Base-by-base conservation (phyloP, 2,797 vertebrate genomes). In the Epinephelus coioides region DNA sequence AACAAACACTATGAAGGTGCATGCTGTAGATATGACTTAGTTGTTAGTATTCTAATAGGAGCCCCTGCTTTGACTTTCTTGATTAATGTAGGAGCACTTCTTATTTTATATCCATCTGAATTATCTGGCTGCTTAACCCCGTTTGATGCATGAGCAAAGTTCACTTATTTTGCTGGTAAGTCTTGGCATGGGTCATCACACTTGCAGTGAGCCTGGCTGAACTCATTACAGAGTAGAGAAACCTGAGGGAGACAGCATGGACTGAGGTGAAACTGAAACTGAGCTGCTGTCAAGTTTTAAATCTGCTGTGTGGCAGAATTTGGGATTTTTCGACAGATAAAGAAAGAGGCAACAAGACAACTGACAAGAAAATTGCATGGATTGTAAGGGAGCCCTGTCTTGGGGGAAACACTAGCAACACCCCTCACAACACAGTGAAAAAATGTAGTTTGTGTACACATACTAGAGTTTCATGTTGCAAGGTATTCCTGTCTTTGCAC, bases 271-370 rank as follows among this genome's bases (percentile, higher is more conserved):
- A 85, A 86, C 61, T 76, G 80, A 91, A 86, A 81, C 67, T 63
- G 83, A 88, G 79, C 64, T 73, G 82, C 87, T 90, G 89, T 92
- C 89, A 86, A 81, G 73, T 69, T 78, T 81, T 63, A 84, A 90
- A 90, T 89, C 76, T 80, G 78, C 70, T 64, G 59, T 73, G 82
- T 82, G 81, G 87, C 73, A 83, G 72, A 86, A 83, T 69, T 86
- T 76, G 12, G 67, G 78, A 79, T 78, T 88, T 71, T 84, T 69
- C 21, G 25, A 83, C 76, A 80, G 76, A 80, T 75, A 30, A 75
- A 76, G 70, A 64, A 87, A 87, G 89, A 85, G 64, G 50, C 63
- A 84, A 91, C 84, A 83, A 88, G 88, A 89, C 82, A 86, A 80
- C 82, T 86, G 87, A 90, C 82, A 87, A 70, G 82, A 77, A 86